Base-by-base conservation (phyloP, 2,113 vertebrate genomes). In the Hippoglossus stenolepis region DNA sequence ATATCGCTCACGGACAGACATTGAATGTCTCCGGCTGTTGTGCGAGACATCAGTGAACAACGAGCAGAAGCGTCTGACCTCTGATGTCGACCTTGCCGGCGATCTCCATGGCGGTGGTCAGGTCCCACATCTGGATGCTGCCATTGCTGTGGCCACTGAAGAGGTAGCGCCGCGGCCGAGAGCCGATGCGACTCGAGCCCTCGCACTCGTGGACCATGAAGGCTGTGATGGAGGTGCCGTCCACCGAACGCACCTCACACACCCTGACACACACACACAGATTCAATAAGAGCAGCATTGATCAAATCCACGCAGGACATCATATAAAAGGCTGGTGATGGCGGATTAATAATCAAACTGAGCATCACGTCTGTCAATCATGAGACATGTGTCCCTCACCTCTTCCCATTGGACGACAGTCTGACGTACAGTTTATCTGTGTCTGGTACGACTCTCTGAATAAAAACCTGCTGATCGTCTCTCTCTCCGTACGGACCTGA, bases 101-200 rank as follows among this genome's bases (percentile, higher is more conserved):
- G 20, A 95, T 94, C 21, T 97, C 96, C 95, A 97, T 96, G 60
- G 96, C 97, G 0, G 96, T 97, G 31, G 96, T 97, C 31, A 97
- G 93, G 90, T 98, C 96, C 97, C 97, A 98, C 95, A 97, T 96
- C 92, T 97, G 96, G 85, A 98, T 94, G 91, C 96, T 97, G 81
- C 97, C 97, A 0, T 97, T 97, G 87, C 94, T 64, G 12, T 97
- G 97, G 69, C 96, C 97, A 0, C 96, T 97, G 90, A 97, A 96
- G 64, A 98, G 94, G 90, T 96, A 97, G 2, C 96, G 95, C 0
- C 97, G 92, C 0, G 96, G 94, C 1, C 96, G 91, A 0, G 96
- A 97, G 57, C 96, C 96, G 0, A 97, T 96, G 1, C 97, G 93
- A 47, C 96, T 96, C 2, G 96, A 98, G 0, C 96, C 97, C 74